Percentiles rank a stretch among this genome's conserved stretches.
Evolutionary conservation across 2,113 vertebrate species (phyloP).

Genomic region (Chiloscyllium plagiosum): DNA sequence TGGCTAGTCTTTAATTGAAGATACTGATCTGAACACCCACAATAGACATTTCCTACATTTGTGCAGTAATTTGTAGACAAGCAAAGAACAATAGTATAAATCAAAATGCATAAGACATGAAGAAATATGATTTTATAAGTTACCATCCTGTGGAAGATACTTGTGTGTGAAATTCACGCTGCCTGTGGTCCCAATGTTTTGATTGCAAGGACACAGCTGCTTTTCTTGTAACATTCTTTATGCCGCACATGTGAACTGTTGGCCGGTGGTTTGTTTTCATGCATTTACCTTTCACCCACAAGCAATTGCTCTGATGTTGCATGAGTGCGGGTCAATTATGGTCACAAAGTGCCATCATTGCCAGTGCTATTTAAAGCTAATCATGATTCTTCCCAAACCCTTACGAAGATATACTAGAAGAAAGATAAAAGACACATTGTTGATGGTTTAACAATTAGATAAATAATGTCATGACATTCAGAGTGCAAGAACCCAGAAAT

Average conservation of each 20-base stretch:
- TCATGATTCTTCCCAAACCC: background rate
- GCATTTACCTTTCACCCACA: slow-evolving; percentile 8
- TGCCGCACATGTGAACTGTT: slow-evolving; percentile 5
- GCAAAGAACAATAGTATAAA: background rate
- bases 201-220: slow-evolving; percentile 29
- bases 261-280: background rate
- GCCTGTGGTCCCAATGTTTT: slow-evolving; percentile 18
- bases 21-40: background rate
- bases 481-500: background rate
- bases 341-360: background rate
- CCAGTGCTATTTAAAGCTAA: slow-evolving; percentile 1
- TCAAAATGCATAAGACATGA: background rate
- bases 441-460: background rate
- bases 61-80: background rate
- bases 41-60: background rate
- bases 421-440: slow-evolving; percentile 5
- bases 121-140: background rate
- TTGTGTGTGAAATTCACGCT: background rate
- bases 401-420: background rate
- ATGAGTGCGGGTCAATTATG: background rate
- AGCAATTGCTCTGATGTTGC: background rate
- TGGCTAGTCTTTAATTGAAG: background rate
- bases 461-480: background rate
- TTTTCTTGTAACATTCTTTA: slow-evolving; percentile 31
- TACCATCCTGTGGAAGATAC: background rate